These are phyloP conservation scores for Sebastes trivittatus DNA, from an alignment of 2,797 vertebrate species.

Conservation along the genomic window DNA sequence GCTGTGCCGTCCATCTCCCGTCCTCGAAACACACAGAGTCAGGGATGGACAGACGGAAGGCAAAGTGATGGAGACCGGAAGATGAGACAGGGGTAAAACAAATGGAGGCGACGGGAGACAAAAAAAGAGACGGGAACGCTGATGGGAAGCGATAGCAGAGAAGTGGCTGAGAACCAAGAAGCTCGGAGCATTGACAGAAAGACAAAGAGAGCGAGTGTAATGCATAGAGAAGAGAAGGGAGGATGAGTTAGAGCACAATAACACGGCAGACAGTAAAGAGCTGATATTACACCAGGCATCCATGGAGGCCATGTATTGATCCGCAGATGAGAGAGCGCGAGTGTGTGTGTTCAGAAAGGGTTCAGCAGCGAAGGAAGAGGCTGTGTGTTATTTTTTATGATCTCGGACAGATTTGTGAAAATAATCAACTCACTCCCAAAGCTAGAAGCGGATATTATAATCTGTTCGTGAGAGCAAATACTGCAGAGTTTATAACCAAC, in stretches of 20 bases:
- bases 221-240: slow-evolving; percentile 63
- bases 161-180: slow-evolving; percentile 31
- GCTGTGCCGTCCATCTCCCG: not conserved
- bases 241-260: slow-evolving; percentile 85
- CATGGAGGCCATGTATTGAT: slow-evolving; percentile 82
- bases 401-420: slow-evolving; percentile 71
- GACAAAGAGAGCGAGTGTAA: slow-evolving; percentile 48
- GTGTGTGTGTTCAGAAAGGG: slow-evolving; percentile 23
- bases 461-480: slow-evolving; percentile 26
- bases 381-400: slow-evolving; percentile 66
- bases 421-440: slow-evolving; percentile 67
- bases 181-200: slow-evolving; percentile 41
- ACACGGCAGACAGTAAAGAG: slow-evolving; percentile 79
- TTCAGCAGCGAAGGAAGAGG: slow-evolving; percentile 21
- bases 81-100: not conserved
- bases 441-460: slow-evolving; percentile 35
- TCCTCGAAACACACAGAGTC: not conserved
- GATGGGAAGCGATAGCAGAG: slow-evolving; percentile 21
- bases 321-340: slow-evolving; percentile 27
- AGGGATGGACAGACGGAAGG: not conserved
- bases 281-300: slow-evolving; percentile 81
- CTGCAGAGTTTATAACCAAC: slow-evolving; percentile 30
- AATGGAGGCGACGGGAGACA: not conserved
- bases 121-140: slow-evolving; percentile 1
- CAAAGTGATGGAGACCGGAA: slow-evolving; percentile 17